Evolutionary conservation across 2,888 invertebrate species (phyloP).

Genomic region (Andrena flavipes): DNA sequence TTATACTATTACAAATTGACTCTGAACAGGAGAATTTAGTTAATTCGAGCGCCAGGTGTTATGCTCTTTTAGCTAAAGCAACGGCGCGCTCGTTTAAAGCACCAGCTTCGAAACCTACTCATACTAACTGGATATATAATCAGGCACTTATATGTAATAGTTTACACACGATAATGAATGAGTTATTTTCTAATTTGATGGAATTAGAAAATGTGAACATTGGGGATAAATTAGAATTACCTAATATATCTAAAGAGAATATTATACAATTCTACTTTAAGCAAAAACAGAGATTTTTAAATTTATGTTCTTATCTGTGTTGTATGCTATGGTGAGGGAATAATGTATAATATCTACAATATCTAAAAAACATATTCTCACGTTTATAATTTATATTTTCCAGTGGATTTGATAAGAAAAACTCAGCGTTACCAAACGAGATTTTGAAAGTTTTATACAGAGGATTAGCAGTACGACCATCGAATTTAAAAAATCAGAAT

Average conservation of each 20-base stretch:
- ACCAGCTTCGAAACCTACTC: slow-evolving; percentile 66
- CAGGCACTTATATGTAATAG: slow-evolving; percentile 79
- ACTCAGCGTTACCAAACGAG: slow-evolving; percentile 75
- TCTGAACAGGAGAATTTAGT: slow-evolving; percentile 72
- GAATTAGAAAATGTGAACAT: slow-evolving; percentile 70
- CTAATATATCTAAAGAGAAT: slow-evolving; percentile 73
- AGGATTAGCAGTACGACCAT: slow-evolving; percentile 78
- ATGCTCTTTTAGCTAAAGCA: slow-evolving; percentile 76
- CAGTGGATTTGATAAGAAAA: slow-evolving; percentile 75
- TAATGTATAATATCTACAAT: neutral
- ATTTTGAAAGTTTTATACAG: slow-evolving; percentile 77
- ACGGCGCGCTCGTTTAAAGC: slow-evolving; percentile 78
- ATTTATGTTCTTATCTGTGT: slow-evolving; percentile 78
- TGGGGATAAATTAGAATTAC: slow-evolving; percentile 74
- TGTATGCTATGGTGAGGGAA: slow-evolving; percentile 73
- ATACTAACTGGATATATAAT: slow-evolving; percentile 73
- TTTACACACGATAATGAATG: slow-evolving; percentile 78
- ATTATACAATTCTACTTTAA: slow-evolving; percentile 75
- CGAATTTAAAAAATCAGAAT: slow-evolving; percentile 71
- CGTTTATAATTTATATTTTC: slow-evolving; percentile 10
- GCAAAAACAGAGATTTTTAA: slow-evolving; percentile 77
- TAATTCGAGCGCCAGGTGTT: slow-evolving; percentile 78
- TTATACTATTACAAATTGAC: slow-evolving; percentile 77
- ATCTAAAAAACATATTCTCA: neutral
- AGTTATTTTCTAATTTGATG: slow-evolving; percentile 75